These are phyloP conservation scores for Caprella mutica DNA, from an alignment of 2,888 invertebrate genomes.

Conservation along the genomic window DNA sequence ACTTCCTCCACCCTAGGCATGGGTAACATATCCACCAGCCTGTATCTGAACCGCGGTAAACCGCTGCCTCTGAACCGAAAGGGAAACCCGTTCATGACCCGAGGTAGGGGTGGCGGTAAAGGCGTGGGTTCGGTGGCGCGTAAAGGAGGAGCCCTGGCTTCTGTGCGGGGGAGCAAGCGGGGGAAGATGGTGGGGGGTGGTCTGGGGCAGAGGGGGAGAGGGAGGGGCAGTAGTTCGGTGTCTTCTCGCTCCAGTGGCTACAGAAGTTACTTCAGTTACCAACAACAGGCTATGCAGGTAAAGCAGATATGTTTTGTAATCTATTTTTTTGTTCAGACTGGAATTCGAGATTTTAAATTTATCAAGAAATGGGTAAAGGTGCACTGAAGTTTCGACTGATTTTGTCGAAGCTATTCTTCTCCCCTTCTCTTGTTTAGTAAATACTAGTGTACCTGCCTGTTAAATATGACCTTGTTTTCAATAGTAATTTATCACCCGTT, in stretches of 20 bases:
- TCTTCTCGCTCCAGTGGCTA: slow-evolving; percentile 22
- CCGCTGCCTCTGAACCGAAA: slow-evolving; percentile 23
- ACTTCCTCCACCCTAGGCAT: not conserved
- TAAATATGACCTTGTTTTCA: too few species aligned
- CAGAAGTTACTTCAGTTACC: slow-evolving; percentile 32
- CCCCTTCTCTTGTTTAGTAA: too few species aligned
- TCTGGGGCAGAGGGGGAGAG: not conserved
- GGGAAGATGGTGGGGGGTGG: slow-evolving; percentile 10
- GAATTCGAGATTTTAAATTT: not conserved
- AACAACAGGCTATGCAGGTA: slow-evolving; percentile 3
- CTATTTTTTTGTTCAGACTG: slow-evolving; percentile 6
- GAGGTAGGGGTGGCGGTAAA: slow-evolving; percentile 9
- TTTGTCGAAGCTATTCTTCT: too few species aligned
- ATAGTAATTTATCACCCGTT: too few species aligned
- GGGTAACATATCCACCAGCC: slow-evolving; percentile 10
- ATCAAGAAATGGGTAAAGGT: too few species aligned
- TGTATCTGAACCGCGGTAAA: slow-evolving; percentile 20
- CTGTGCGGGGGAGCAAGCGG: slow-evolving; percentile 14
- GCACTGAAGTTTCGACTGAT: too few species aligned
- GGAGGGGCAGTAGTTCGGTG: slow-evolving; percentile 11
- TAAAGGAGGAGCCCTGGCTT: not conserved
- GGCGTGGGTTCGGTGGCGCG: not conserved
- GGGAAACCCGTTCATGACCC: slow-evolving; percentile 21
- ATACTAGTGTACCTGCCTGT: too few species aligned
- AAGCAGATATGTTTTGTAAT: not conserved